These are phyloP conservation scores for Pseudopleuronectes americanus DNA, from an alignment of 2,797 vertebrate species.

Conservation along the genomic window DNA sequence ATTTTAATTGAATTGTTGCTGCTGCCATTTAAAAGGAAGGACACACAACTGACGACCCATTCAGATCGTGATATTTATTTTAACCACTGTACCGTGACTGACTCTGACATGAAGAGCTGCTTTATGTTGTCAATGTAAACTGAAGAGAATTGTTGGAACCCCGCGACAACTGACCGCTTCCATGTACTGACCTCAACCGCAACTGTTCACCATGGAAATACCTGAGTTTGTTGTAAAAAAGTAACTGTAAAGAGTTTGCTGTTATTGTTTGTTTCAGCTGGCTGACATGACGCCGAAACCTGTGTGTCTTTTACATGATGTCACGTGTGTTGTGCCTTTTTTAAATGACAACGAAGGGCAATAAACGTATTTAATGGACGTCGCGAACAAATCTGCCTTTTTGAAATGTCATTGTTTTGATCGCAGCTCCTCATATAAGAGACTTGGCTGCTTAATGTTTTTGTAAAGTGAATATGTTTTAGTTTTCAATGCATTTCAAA, in stretches of 20 bases:
- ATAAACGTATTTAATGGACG: slow-evolving; percentile 66
- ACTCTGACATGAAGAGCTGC: slow-evolving; percentile 4
- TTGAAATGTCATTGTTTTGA: too few relatives aligned
- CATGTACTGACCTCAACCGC: slow-evolving; percentile 12
- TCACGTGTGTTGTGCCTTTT: slow-evolving; percentile 47
- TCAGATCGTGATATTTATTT: neutral
- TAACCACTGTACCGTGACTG: neutral
- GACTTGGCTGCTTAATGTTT: too few relatives aligned
- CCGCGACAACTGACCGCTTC: slow-evolving; percentile 6
- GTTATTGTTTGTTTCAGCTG: slow-evolving; percentile 41
- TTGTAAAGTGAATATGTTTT: too few relatives aligned
- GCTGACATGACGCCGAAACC: slow-evolving; percentile 7
- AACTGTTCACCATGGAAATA: slow-evolving; percentile 5
- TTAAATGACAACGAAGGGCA: slow-evolving; percentile 51
- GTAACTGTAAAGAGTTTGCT: slow-evolving; percentile 8
- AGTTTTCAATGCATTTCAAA: neutral
- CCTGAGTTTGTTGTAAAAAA: slow-evolving; percentile 10
- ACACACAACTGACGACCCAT: neutral
- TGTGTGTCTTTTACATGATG: slow-evolving; percentile 51
- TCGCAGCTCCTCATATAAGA: too few relatives aligned
- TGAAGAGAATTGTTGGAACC: slow-evolving; percentile 18
- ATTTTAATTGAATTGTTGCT: neutral
- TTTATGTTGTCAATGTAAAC: neutral
- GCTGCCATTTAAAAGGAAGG: neutral
- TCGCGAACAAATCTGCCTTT: neutral